phyloP scores from a whole-genome alignment of 2,888 invertebrate species.

The Galerucella nymphaeae region DNA sequence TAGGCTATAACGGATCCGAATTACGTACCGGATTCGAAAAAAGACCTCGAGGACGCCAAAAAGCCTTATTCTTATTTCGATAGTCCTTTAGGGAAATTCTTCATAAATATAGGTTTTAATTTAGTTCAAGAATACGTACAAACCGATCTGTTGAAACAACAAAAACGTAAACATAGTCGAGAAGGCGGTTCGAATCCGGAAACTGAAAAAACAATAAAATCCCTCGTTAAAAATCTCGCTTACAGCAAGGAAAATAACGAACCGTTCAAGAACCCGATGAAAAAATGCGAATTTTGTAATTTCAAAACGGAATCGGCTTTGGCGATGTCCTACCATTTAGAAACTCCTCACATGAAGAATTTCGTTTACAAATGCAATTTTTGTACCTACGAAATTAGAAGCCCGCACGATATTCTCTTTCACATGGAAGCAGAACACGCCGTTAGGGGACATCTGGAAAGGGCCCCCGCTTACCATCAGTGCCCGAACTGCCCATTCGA shows the following conservation, averaged over 20 bases:
- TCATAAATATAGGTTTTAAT: conserved; percentile 90
- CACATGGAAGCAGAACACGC: conserved; percentile 94
- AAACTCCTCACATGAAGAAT: conserved; percentile 92
- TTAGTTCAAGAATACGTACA: conserved; percentile 94
- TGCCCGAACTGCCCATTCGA: conserved; percentile 95
- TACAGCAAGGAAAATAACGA: conserved; percentile 88
- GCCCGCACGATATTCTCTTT: conserved; percentile 87
- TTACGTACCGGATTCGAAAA: conserved; percentile 41
- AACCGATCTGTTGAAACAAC: conserved; percentile 88
- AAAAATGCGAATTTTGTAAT: conserved; percentile 88
- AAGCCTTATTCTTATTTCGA: conserved; percentile 78
- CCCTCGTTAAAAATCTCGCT: conserved; percentile 86
- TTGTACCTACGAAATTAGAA: conserved; percentile 68
- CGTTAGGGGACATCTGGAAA: conserved; percentile 83
- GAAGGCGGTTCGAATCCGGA: conserved; percentile 74
- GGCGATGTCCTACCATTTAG: conserved; percentile 87
- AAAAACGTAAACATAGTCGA: conserved; percentile 84
- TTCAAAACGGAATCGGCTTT: conserved; percentile 89
- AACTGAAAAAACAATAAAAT: conserved; percentile 82
- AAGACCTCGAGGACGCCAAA: conserved; percentile 63
- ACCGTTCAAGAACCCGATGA: conserved; percentile 75
- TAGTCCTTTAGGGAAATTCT: conserved; percentile 88
- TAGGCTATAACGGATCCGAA: conserved; percentile 41
- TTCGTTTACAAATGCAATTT: conserved; percentile 81
- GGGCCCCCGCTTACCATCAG: conserved; percentile 88